Base-by-base conservation (phyloP, 1,140 invertebrate genomes). In the Polypedilum pembai region DNA sequence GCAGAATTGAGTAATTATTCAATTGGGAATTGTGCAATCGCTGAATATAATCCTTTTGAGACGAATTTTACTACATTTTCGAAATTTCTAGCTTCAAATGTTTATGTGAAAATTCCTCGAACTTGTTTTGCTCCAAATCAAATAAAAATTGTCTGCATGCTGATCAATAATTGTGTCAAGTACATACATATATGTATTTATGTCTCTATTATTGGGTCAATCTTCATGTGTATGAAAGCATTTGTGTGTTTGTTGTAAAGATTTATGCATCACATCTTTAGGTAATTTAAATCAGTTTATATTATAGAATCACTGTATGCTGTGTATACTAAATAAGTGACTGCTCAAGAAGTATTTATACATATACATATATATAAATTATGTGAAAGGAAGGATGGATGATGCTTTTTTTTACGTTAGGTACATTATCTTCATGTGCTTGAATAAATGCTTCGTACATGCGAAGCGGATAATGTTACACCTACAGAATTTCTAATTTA, bases 311-410 rank as follows among this genome's bases (percentile, higher is more conserved):
- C 45, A 56, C n/a, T 56, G 45, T 56, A 56, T n/a, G 45, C 45
- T n/a, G 45, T 33, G 24, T 33, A 33, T 33, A 33, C 1, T 33
- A 33, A 33, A 33, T 33, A 33, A 33, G 24, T 33, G 24, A 33
- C 24, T 33, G 24, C 24, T 33, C 24, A 33, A 33, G 24, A 12
- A 56, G 12, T 33, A 33, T 33, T 33, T 33, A 33, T 33, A 33
- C 45, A 56, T 56, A 56, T 45, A 45, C n/a, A 56, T 56, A n/a
- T n/a, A 56, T 56, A n/a, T n/a, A 56, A 15, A 56, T 56, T 56
- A 56, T 56, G 45, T 56, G 45, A 56, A 56, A 56, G 45, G 45
- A 56, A 56, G 45, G 45, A 56, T n/a, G 45, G 45, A 56, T n/a
- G 45, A 56, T 56, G 45, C 12, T n/a, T 56, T 12, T n/a, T 56